Evolutionary conservation across 2,113 vertebrate species (phyloP).

Genomic region (Nansenia antarctica): DNA sequence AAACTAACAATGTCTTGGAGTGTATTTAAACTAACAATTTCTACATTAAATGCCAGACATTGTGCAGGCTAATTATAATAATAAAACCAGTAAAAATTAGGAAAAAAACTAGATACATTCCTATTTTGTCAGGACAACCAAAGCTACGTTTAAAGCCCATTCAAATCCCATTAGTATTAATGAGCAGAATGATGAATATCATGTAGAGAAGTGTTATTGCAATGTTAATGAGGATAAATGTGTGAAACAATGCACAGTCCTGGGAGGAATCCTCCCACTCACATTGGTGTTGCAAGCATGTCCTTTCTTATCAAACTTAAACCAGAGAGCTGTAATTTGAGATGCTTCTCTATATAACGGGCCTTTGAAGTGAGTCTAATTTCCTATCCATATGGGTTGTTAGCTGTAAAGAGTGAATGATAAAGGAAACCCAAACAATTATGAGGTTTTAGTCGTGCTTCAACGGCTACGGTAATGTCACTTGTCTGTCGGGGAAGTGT

Average conservation of each 20-base stretch:
- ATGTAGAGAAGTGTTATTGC: conserved; percentile 50
- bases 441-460: conserved; percentile 58
- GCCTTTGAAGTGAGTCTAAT: conserved; percentile 49
- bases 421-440: conserved; percentile 68
- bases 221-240: conserved; percentile 70
- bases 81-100: conserved; percentile 20
- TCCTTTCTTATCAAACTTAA: conserved; percentile 47
- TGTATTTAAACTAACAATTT: no score
- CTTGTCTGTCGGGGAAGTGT: conserved; percentile 50
- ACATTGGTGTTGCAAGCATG: conserved; percentile 26
- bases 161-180: conserved; percentile 57
- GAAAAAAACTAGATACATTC: conserved; percentile 14
- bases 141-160: conserved; percentile 38
- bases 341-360: conserved; percentile 43
- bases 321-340: conserved; percentile 44
- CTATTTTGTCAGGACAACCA: no score
- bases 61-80: no score
- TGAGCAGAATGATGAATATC: conserved; percentile 43
- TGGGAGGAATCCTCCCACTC: conserved; percentile 36
- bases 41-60: no score
- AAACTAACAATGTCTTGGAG: no score
- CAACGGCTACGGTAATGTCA: conserved; percentile 51
- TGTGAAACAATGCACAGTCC: conserved; percentile 31
- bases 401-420: conserved; percentile 50
- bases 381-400: conserved; percentile 49